Percentiles rank a stretch among this genome's conserved stretches.
phyloP scores from a whole-genome alignment of 2,797 vertebrate genomes.

The Hippoglossus hippoglossus region DNA sequence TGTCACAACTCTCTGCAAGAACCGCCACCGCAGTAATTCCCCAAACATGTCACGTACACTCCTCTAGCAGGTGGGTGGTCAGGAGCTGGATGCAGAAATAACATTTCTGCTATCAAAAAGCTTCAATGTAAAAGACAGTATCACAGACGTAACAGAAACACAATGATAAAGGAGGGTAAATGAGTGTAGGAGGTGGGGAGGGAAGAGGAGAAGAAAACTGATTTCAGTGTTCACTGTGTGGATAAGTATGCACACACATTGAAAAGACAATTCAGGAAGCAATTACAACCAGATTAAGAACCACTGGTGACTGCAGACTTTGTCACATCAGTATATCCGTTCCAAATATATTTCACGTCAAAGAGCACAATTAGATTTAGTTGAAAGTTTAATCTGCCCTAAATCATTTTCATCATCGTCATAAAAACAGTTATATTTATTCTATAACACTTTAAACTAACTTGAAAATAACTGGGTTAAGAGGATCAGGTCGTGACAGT shows the following conservation, averaged over 20 bases:
- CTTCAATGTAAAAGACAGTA: constrained; percentile 46
- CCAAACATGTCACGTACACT: constrained; percentile 31
- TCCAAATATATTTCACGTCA: not conserved
- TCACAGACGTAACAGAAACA: constrained; percentile 41
- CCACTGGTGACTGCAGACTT: constrained; percentile 5
- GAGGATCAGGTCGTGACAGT: no score
- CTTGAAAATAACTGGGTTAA: no score
- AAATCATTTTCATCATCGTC: not conserved
- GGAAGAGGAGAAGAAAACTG: constrained; percentile 36
- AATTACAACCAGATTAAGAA: constrained; percentile 27
- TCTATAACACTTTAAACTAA: no score
- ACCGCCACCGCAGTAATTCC: constrained; percentile 25
- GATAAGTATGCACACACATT: constrained; percentile 16
- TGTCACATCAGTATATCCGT: not conserved
- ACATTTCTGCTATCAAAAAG: constrained; percentile 57
- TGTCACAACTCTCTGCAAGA: not conserved
- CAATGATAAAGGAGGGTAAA: constrained; percentile 27
- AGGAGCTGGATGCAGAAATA: constrained; percentile 38
- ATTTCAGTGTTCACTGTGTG: constrained; percentile 30
- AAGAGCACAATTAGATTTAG: not conserved
- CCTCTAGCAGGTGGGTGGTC: constrained; percentile 54
- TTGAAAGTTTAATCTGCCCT: constrained; percentile 18
- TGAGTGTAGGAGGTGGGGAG: constrained; percentile 14
- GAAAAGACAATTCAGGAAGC: constrained; percentile 42
- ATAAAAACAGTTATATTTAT: not conserved